Evolutionary conservation across 2,113 vertebrate species (phyloP).

Genomic region (Corythornis madagascariensis): DNA sequence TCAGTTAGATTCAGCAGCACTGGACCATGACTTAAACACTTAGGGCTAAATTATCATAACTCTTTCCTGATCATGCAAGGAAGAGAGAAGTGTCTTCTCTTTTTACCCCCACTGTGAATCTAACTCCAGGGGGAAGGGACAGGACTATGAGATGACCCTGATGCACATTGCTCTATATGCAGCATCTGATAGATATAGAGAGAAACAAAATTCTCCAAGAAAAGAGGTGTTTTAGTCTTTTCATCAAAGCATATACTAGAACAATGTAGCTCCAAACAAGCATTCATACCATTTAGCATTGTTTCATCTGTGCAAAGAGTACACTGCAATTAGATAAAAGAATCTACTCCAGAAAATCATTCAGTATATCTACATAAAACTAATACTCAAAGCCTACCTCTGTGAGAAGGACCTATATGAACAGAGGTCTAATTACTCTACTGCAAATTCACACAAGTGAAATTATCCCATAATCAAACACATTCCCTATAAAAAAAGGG

Average conservation of each 20-base stretch:
- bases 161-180: neutral
- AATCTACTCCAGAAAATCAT: neutral
- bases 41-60: conserved; percentile 33
- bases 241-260: neutral
- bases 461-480: neutral
- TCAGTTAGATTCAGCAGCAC: conserved; percentile 43
- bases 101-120: neutral
- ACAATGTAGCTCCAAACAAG: neutral
- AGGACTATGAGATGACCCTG: neutral
- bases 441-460: neutral
- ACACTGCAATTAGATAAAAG: neutral
- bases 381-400: neutral
- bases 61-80: neutral
- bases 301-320: neutral
- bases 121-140: neutral
- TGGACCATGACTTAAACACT: conserved; percentile 35
- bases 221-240: neutral
- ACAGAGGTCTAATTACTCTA: neutral
- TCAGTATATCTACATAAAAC: neutral
- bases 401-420: neutral
- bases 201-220: neutral
- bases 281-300: neutral
- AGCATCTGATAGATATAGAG: neutral
- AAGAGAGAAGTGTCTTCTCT: neutral
- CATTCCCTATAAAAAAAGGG: neutral